Conservation (phyloP, 2,888 invertebrate species). For the Brachyopa scutellaris region DNA sequence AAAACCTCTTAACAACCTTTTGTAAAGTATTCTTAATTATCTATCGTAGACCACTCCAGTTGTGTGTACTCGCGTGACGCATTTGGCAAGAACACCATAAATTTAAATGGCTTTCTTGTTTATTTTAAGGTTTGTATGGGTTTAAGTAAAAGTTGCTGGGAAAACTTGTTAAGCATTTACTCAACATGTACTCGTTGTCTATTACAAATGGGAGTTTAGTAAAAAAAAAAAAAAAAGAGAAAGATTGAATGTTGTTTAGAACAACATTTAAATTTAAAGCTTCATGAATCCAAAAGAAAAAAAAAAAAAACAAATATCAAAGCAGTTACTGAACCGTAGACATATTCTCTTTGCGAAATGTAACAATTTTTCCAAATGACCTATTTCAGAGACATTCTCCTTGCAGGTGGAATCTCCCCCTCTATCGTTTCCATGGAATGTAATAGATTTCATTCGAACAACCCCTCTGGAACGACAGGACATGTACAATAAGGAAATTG, state of each 20-base stretch:
- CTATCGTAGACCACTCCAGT: neutral
- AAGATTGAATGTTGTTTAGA: neutral
- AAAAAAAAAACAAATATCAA: neutral
- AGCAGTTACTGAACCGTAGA: conserved; percentile 11
- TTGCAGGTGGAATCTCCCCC: neutral
- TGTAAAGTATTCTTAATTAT: neutral
- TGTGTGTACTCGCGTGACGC: neutral
- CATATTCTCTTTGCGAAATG: neutral
- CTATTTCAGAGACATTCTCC: conserved; percentile 8
- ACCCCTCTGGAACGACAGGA: neutral
- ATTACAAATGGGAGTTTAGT: no score
- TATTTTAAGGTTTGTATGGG: no score
- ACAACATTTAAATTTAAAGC: neutral
- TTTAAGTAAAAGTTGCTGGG: no score
- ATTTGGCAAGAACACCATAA: neutral
- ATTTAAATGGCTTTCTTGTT: neutral
- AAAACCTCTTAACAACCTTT: neutral
- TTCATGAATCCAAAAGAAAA: neutral
- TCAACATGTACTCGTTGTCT: no score
- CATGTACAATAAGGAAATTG: conserved; percentile 10
- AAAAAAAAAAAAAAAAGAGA: no score
- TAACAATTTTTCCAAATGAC: conserved; percentile 24
- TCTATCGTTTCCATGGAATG: neutral
- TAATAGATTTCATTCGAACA: neutral
- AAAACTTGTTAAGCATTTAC: no score